Base-by-base conservation (phyloP, 2,797 vertebrate species). In the Mionectes olivaceus region DNA sequence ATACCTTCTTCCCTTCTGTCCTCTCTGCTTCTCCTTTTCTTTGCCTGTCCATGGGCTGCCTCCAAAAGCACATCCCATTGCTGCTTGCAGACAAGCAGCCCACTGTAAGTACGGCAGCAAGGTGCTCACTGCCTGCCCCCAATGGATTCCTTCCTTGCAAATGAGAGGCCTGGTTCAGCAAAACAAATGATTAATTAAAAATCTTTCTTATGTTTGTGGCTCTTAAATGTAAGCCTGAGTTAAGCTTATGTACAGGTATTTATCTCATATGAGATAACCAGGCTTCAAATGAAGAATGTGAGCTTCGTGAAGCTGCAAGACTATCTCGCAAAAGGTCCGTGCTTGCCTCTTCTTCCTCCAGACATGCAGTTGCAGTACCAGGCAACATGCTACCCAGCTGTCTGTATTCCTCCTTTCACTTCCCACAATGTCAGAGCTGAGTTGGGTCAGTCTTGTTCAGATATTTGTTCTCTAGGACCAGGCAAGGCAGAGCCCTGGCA, bases 91-190 rank as follows among this genome's bases (percentile, higher is more conserved):
- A 53, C 28, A 25, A 37, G 22, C 49, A 52, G 44, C n/a, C 21
- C 56, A 37, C 1, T 1, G 0, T 33, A 57, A 39, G 46, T 32
- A 18, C 0, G 1, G 37, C 33, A 69, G 53, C 49, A 64, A 44
- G 43, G 32, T 77, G 52, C 22, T 37, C 49, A 9, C 57, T 1
- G 1, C 33, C 56, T 9, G 19, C 13, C 39, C 32, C 46, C 7
- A 0, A 2, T 19, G 47, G 57, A 64, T 67, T 80, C 32, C 37
- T 70, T 67, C 80, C 59, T 43, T 59, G 19, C 30, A 33, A 63
- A 56, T 1, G 7, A 77, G 55, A 60, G 49, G 19, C 37, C 18
- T 3, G 1, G 19, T 67, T 91, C 53, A 61, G 46, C 28, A 73
- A 76, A 47, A 81, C 3, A 64, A 77, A 27, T n/a, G 21, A 52